These are phyloP conservation scores for Thinocorus orbignyianus DNA, from an alignment of 2,113 vertebrate species.

Conservation along the genomic window DNA sequence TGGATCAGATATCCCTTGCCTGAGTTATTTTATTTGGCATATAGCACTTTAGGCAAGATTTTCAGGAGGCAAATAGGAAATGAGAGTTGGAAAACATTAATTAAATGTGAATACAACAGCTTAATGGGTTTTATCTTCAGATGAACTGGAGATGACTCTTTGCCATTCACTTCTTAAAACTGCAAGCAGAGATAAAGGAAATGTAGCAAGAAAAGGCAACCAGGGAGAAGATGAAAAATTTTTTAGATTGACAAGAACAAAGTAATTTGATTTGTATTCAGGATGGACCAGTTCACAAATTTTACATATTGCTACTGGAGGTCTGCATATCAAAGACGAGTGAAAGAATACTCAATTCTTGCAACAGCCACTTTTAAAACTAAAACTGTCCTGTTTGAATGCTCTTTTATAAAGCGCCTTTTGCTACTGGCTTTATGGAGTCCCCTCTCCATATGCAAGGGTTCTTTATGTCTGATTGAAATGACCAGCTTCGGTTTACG, in stretches of 20 bases:
- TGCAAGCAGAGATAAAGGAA: constrained; percentile 62
- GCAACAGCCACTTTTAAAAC: neutral
- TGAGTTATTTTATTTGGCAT: constrained; percentile 66
- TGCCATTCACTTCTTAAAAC: constrained; percentile 63
- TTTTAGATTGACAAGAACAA: constrained; percentile 45
- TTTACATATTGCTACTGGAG: neutral
- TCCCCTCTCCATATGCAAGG: neutral
- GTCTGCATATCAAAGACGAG: neutral
- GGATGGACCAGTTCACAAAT: neutral
- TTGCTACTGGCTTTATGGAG: neutral
- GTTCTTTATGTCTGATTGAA: neutral
- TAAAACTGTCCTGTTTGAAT: neutral
- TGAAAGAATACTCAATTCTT: neutral
- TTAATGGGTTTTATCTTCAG: constrained; percentile 68
- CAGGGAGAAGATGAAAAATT: constrained; percentile 62
- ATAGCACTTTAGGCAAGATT: constrained; percentile 65
- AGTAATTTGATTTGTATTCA: constrained; percentile 62
- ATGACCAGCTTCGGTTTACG: neutral
- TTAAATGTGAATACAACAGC: constrained; percentile 71
- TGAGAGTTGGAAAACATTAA: constrained; percentile 72
- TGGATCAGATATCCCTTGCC: constrained; percentile 66
- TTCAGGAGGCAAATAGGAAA: constrained; percentile 66
- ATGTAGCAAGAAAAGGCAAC: constrained; percentile 43
- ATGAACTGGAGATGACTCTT: constrained; percentile 67
- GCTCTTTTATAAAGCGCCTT: neutral